Evolutionary conservation across 2,113 vertebrate species (phyloP), one percentile per base, ranked within the genome.

Genomic region (Pseudorasbora parva): DNA sequence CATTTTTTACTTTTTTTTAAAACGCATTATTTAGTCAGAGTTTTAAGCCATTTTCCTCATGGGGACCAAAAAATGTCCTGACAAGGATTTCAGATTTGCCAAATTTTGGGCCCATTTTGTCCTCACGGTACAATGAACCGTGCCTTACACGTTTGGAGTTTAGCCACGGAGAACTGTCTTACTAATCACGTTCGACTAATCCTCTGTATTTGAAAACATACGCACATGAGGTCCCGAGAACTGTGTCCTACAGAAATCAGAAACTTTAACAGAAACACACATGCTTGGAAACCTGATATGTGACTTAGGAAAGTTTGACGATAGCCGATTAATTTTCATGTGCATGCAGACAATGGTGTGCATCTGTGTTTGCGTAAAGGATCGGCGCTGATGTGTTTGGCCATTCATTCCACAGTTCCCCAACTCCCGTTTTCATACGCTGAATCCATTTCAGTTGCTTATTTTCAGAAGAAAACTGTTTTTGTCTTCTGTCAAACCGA

Each of bases 241-340:
- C 2, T 5, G 25, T 62, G 30, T 62, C 49, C 71, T 49, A 57
- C 23, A 49, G 43, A 83, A 60, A 56, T 49, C 43, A 41, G n/a
- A 68, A 37, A 11, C 54, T 56, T 78, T 71, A 66, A 45, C 43
- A 56, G 64, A 54, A 51, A 45, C 41, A 64, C 68, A 74, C 27
- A 77, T 54, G 54, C 62, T 82, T n/a, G 51, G 51, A 64, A 81
- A 27, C 62, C 30, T 73, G 75, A 82, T 84, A 78, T 82, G 51
- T 74, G 41, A 45, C 76, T 66, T 82, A 62, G 60, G n/a, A 76
- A 77, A 69, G 74, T 45, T 47, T 81, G 81, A 60, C n/a, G 49
- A 54, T 82, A 57, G 69, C 27, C 41, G 60, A 72, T 76, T 83
- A 2, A 66, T 82, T 73, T 87, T 37, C 69, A 62, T 23, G 74